phyloP scores from a whole-genome alignment of 2,888 invertebrate species.

The Caenorhabditis sp. region DNA sequence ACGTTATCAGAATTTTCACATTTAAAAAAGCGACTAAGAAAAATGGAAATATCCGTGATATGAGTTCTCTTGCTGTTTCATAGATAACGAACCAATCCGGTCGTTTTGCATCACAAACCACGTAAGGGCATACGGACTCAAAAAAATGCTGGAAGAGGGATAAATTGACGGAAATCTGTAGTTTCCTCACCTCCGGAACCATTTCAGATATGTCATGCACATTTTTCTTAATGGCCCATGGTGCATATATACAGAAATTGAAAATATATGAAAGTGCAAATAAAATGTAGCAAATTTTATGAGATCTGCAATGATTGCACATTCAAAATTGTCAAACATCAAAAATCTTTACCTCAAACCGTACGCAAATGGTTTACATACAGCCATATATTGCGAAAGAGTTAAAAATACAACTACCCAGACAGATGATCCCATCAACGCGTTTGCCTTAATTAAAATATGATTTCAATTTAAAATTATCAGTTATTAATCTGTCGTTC shows the following conservation, averaged over 20 bases:
- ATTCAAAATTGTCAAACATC: background rate
- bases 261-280: slow-evolving; percentile 74
- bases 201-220: slow-evolving; percentile 66
- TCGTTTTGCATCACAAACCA: slow-evolving; percentile 73
- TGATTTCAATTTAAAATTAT: background rate
- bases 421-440: slow-evolving; percentile 81
- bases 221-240: slow-evolving; percentile 77
- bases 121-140: slow-evolving; percentile 68
- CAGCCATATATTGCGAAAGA: slow-evolving; percentile 81
- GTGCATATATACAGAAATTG: slow-evolving; percentile 77
- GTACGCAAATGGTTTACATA: slow-evolving; percentile 79
- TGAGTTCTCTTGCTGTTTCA: slow-evolving; percentile 75
- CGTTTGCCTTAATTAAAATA: slow-evolving; percentile 79
- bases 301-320: slow-evolving; percentile 22
- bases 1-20: slow-evolving; percentile 80
- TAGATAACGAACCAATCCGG: slow-evolving; percentile 73
- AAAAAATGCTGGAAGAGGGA: slow-evolving; percentile 29
- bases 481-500: background rate
- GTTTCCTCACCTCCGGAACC: slow-evolving; percentile 39
- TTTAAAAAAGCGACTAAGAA: slow-evolving; percentile 81
- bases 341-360: slow-evolving; percentile 60
- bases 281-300: slow-evolving; percentile 66
- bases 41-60: slow-evolving; percentile 81
- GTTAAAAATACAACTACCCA: slow-evolving; percentile 82
- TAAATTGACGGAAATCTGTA: background rate